These are phyloP conservation scores for Condylura cristata DNA, from an alignment of 2,113 vertebrate genomes.

Conservation along the genomic window DNA sequence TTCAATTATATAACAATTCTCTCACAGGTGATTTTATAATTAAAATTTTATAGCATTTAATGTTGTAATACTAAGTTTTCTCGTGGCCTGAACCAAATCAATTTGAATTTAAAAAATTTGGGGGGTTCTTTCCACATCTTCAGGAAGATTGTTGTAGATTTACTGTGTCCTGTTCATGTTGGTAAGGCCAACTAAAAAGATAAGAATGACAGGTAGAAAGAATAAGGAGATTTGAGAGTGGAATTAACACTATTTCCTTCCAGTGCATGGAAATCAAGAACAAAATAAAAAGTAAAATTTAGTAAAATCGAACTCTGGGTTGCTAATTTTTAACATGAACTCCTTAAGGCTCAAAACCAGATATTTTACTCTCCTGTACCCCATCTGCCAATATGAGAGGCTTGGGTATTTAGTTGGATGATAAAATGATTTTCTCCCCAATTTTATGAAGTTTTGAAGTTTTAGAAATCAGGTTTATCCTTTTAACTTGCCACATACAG, in stretches of 20 bases:
- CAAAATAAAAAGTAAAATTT: not conserved
- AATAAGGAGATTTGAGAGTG: not conserved
- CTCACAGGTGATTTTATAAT: not conserved
- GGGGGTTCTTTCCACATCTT: not conserved
- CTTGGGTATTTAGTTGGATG: not conserved
- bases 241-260: not conserved
- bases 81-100: not conserved
- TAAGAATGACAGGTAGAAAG: not conserved
- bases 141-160: not conserved
- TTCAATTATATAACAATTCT: not conserved
- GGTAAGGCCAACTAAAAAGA: not conserved
- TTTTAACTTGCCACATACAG: not conserved
- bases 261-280: not conserved
- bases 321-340: not conserved
- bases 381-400: not conserved
- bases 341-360: not conserved
- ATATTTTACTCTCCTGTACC: not conserved
- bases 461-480: not conserved
- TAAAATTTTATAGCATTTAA: not conserved
- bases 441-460: not conserved
- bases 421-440: not conserved
- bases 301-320: not conserved
- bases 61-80: not conserved
- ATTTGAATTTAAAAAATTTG: slow-evolving; percentile 33
- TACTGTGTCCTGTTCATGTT: not conserved